A percentile compares a stretch with the other conserved stretches of the same genome.
These are phyloP conservation scores for Chrysodeixis includens DNA, from an alignment of 2,888 invertebrate genomes.

Conservation along the genomic window DNA sequence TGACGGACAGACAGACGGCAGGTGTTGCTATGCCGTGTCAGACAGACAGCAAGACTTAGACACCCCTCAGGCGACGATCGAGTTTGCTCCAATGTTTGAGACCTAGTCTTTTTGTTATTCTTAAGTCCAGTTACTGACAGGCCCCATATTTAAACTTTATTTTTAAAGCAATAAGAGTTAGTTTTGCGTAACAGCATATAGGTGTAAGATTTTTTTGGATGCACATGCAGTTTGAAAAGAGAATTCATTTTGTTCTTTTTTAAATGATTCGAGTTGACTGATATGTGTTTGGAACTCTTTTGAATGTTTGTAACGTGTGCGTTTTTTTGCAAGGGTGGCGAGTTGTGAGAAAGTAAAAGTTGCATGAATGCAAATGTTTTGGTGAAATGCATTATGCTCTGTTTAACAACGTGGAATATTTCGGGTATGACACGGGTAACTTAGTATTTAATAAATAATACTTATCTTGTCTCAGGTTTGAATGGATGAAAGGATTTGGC, in stretches of 20 bases:
- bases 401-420: background rate
- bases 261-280: background rate
- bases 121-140: background rate
- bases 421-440: background rate
- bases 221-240: background rate
- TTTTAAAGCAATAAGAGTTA: background rate
- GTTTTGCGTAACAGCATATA: background rate
- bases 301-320: conserved; percentile 4
- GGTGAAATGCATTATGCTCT: background rate
- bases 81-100: conserved; percentile 15
- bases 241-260: background rate
- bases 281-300: conserved; percentile 1
- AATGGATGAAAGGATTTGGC: too few species aligned
- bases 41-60: conserved; percentile 16
- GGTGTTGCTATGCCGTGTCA: conserved; percentile 28
- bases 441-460: background rate
- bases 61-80: conserved; percentile 38
- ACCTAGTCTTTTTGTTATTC: conserved; percentile 20
- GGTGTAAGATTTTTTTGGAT: background rate
- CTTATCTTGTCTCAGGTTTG: too few species aligned
- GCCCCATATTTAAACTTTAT: background rate
- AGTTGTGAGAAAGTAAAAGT: conserved; percentile 2
- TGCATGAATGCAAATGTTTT: background rate
- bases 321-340: conserved; percentile 18
- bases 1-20: conserved; percentile 35